Evolutionary conservation across 2,797 vertebrate species (phyloP), one percentile per base, ranked within the genome.

Genomic region (Dryobates pubescens): DNA sequence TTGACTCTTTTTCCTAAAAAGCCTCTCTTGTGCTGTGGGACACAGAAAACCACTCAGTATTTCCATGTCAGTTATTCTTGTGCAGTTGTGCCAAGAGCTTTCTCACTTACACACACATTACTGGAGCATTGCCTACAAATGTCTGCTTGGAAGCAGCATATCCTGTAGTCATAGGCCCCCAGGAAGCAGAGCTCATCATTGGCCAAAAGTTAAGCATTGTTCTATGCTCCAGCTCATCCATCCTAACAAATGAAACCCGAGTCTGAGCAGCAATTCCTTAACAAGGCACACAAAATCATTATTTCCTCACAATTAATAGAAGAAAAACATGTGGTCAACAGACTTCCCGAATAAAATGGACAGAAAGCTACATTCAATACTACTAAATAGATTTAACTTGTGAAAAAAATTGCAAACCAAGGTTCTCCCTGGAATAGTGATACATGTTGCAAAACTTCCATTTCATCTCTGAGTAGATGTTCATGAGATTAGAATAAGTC

Each of bases 111-210:
- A 1, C 27, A n/a, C 29, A 17, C 11, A 7, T 34, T 62, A 32
- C 53, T 70, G 29, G 22, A 67, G 19, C 15, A 1, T 0, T 73
- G n/a, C 41, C 32, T 73, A 64, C 59, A 56, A 86, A 47, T 3
- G 6, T 3, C 11, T 64, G 5, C 62, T 69, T 47, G 6, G 4
- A 72, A 69, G n/a, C 19, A 68, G 22, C 5, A 18, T 0, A 0
- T 23, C 24, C 36, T 53, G 17, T 47, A 82, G 19, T 26, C 24
- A 4, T 3, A 6, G 5, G 47, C 0, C 26, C 27, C 23, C n/a
- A 45, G 59, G 73, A 76, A 82, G n/a, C 12, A 45, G 32, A 80
- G 22, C 20, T 56, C 30, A 51, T 32, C 16, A 2, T 13, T n/a
- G 17, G 14, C 43, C 47, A 59, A 10, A 3, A 17, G 36, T 10